phyloP scores from a whole-genome alignment of 2,888 invertebrate genomes.

The Eilema griseolum region DNA sequence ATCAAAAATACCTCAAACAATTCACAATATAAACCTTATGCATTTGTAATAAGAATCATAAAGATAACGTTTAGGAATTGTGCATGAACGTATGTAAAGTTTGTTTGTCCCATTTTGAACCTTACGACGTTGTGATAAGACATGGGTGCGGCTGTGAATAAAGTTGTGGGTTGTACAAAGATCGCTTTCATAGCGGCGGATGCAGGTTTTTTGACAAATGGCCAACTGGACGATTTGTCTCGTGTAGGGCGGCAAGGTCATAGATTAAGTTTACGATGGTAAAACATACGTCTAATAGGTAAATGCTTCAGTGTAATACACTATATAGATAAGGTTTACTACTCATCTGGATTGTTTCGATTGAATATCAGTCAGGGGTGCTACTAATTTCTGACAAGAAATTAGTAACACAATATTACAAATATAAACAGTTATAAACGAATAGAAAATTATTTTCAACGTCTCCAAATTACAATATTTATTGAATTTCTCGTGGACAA shows the following conservation, averaged over 20 bases:
- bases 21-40: conserved; percentile 30
- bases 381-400: background rate
- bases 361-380: background rate
- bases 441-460: background rate
- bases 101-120: conserved; percentile 49
- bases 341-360: no score
- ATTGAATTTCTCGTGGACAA: background rate
- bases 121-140: conserved; percentile 57
- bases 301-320: background rate
- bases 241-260: conserved; percentile 76
- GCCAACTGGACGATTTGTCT: conserved; percentile 85
- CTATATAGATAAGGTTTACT: no score
- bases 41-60: conserved; percentile 17
- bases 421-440: background rate
- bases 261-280: conserved; percentile 58
- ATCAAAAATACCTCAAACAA: conserved; percentile 13
- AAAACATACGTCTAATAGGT: background rate
- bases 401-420: background rate
- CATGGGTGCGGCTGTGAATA: conserved; percentile 38
- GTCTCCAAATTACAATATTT: background rate
- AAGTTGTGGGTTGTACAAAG: conserved; percentile 67
- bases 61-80: conserved; percentile 18
- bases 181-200: conserved; percentile 82
- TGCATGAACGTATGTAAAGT: conserved; percentile 9
- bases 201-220: conserved; percentile 87